Percentiles rank a stretch among this genome's conserved stretches.
These are phyloP conservation scores for Rhadinocentrus ornatus DNA, from an alignment of 2,797 vertebrate genomes.

Conservation along the genomic window DNA sequence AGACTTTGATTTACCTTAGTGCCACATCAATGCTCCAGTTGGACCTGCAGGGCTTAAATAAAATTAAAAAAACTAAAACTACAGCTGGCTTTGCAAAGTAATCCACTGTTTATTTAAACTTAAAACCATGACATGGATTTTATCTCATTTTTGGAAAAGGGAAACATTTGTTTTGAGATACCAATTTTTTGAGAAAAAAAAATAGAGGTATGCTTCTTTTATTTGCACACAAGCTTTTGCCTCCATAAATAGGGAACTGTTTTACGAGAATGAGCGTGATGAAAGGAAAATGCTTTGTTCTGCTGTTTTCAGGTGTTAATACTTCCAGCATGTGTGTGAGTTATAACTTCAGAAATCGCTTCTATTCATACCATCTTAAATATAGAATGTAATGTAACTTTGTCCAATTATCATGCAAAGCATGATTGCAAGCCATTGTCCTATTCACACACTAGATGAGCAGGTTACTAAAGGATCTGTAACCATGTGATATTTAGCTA, in stretches of 20 bases:
- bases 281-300: not conserved
- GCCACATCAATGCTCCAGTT: slow-evolving; percentile 27
- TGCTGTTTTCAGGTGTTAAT: not conserved
- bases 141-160: not conserved
- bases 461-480: not conserved
- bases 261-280: not conserved
- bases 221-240: not conserved
- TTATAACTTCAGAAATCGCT: not conserved
- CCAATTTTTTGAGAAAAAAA: not conserved
- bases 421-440: not conserved
- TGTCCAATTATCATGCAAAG: not conserved
- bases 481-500: not conserved
- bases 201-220: not conserved
- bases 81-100: slow-evolving; percentile 2
- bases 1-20: slow-evolving; percentile 50
- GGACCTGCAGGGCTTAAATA: slow-evolving; percentile 1
- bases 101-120: slow-evolving; percentile 27
- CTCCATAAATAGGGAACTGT: not conserved
- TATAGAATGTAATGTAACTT: not conserved
- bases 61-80: slow-evolving; percentile 19
- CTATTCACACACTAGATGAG: not conserved
- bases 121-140: not conserved
- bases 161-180: no score
- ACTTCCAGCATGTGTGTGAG: not conserved
- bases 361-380: not conserved